These are phyloP conservation scores for Archivesica marissinica DNA, from an alignment of 1,140 invertebrate species.

Conservation along the genomic window DNA sequence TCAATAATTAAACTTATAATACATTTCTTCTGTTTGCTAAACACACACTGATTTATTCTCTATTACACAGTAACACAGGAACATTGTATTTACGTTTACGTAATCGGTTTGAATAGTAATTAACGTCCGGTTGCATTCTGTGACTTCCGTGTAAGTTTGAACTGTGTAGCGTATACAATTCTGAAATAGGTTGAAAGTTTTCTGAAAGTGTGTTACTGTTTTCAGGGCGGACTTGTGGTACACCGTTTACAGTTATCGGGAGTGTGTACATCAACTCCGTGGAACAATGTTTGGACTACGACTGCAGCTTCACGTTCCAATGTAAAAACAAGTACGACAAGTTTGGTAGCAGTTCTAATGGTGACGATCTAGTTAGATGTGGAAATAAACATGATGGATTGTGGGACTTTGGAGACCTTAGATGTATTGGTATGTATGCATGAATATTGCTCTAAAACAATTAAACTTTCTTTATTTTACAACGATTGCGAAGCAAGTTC, in stretches of 20 bases:
- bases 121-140: not conserved
- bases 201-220: not conserved
- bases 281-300: not conserved
- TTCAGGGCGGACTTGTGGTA: constrained; percentile 27
- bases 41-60: not conserved
- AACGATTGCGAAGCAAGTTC: too few species aligned
- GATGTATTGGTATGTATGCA: constrained; percentile 21
- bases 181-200: too few species aligned
- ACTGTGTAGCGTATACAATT: not conserved
- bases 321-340: constrained; percentile 4
- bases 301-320: constrained; percentile 30
- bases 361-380: constrained; percentile 5
- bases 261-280: constrained; percentile 1
- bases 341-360: not conserved
- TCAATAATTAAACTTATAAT: too few species aligned
- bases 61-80: not conserved
- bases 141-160: not conserved
- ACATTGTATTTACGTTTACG: not conserved
- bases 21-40: not conserved
- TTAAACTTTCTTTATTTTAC: too few species aligned
- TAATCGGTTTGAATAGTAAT: not conserved
- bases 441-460: too few species aligned
- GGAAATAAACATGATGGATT: not conserved
- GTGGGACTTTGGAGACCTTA: constrained; percentile 29
- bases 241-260: constrained; percentile 1